Conservation (phyloP, 2,888 invertebrate species). For the Dynastes maya region DNA sequence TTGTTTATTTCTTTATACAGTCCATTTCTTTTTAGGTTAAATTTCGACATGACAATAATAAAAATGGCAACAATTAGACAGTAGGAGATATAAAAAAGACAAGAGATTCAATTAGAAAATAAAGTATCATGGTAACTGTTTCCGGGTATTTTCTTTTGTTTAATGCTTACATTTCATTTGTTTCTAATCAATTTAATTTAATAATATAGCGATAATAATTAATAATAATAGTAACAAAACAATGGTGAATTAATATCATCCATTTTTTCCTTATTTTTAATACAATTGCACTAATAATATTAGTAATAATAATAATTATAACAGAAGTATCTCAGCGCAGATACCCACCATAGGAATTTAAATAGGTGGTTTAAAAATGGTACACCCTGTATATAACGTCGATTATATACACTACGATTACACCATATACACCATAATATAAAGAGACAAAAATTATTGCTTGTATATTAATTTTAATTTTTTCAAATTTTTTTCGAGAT, state of each 20-base stretch:
- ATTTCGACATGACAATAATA: no score
- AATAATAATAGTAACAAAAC: constrained; percentile 35
- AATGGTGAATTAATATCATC: constrained; percentile 30
- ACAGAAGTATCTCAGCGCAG: constrained; percentile 4
- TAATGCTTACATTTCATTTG: no score
- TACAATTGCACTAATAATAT: constrained; percentile 56
- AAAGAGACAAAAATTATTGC: constrained; percentile 9
- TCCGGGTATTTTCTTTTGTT: constrained; percentile 32
- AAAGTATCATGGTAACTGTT: constrained; percentile 60
- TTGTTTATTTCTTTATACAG: no score
- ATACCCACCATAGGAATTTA: not conserved
- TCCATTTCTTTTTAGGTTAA: no score
- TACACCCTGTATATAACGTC: not conserved
- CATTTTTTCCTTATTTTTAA: constrained; percentile 28
- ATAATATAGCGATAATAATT: constrained; percentile 7
- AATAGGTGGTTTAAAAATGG: not conserved
- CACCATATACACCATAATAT: no score
- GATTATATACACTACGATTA: no score
- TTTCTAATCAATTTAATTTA: not conserved
- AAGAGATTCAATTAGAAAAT: constrained; percentile 21
- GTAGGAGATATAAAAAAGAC: not conserved
- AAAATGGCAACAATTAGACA: no score
- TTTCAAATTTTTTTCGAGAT: not conserved
- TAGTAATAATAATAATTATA: constrained; percentile 20
- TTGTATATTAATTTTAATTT: constrained; percentile 6